These are phyloP conservation scores for Euspilapteryx auroguttella DNA, from an alignment of 2,888 invertebrate species.

Conservation along the genomic window DNA sequence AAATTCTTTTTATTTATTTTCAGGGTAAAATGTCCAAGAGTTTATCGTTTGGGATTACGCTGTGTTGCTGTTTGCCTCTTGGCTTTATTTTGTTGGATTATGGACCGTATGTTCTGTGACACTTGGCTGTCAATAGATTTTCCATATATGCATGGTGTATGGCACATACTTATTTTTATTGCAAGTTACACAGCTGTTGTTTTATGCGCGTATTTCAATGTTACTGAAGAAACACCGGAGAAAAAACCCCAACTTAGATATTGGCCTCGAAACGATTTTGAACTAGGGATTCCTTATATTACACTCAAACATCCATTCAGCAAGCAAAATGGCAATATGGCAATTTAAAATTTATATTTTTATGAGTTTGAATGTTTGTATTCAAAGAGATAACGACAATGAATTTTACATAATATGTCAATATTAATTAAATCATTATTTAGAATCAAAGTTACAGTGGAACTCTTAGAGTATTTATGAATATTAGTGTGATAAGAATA, in stretches of 20 bases:
- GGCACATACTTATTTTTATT: conserved; percentile 82
- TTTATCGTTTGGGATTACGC: conserved; percentile 72
- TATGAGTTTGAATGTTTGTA: too few species aligned
- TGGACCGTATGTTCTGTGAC: conserved; percentile 78
- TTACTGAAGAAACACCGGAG: conserved; percentile 71
- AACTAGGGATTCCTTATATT: conserved; percentile 77
- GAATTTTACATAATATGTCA: too few species aligned
- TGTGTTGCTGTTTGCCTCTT: conserved; percentile 68
- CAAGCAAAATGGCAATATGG: conserved; percentile 37
- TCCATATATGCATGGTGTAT: conserved; percentile 80
- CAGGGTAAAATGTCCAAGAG: conserved; percentile 65
- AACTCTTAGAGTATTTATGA: background rate
- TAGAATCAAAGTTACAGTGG: conserved; percentile 3
- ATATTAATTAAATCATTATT: conserved; percentile 6
- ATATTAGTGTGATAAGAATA: conserved; percentile 9
- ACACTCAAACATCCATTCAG: conserved; percentile 64
- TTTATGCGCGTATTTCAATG: conserved; percentile 78
- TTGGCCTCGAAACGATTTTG: conserved; percentile 79
- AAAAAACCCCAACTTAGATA: conserved; percentile 70
- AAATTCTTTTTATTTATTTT: conserved; percentile 10
- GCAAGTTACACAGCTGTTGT: conserved; percentile 77
- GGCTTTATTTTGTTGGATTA: conserved; percentile 77
- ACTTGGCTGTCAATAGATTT: conserved; percentile 77
- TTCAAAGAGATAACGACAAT: too few species aligned
- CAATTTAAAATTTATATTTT: conserved; percentile 48